Evolutionary conservation across 2,797 vertebrate genomes (phyloP), one percentile per base, ranked within the genome.

Genomic region (Eupleurogrammus muticus): DNA sequence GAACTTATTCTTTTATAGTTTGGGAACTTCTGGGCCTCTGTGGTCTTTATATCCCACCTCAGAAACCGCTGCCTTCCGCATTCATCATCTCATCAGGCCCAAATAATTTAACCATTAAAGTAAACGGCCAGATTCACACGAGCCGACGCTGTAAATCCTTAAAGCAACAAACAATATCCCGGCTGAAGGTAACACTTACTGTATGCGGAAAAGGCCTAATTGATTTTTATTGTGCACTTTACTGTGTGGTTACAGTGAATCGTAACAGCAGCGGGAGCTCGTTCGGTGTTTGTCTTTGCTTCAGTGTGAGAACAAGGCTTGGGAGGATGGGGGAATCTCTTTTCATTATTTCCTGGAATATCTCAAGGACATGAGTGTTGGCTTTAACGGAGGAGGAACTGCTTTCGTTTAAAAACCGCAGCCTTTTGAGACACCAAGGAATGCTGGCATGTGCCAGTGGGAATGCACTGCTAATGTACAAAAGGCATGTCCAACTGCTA

Each of bases 311-410:
- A 77, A 79, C 56, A 60, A 60, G 23, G 44, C 57, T 7, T n/a
- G n/a, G n/a, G 34, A 76, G 48, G 49, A 44, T 46, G 8, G 14
- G 1, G 20, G 61, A 53, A 64, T 72, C 56, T 60, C 34, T n/a
- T 82, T 86, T 83, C 83, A 86, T 81, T 82, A 74, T 81, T 88
- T 87, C 75, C 81, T 79, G 71, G 76, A 80, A 74, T 80, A 80
- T 78, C 77, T 78, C 3, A 17, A 79, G 73, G 70, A 80, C 76
- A 79, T 66, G 52, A 84, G 52, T 4, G 50, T 54, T 66, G 74
- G 34, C 63, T 79, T n/a, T 87, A 70, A 68, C 34, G 63, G 59
- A 78, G 73, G 61, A 76, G 77, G 77, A 76, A 79, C 70, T 73
- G 75, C 17, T 60, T 79, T 81, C 32, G 9, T 83, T 87, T 66